These are phyloP conservation scores for Stegodyphus dumicola DNA, from an alignment of 1,140 invertebrate genomes.

Conservation along the genomic window DNA sequence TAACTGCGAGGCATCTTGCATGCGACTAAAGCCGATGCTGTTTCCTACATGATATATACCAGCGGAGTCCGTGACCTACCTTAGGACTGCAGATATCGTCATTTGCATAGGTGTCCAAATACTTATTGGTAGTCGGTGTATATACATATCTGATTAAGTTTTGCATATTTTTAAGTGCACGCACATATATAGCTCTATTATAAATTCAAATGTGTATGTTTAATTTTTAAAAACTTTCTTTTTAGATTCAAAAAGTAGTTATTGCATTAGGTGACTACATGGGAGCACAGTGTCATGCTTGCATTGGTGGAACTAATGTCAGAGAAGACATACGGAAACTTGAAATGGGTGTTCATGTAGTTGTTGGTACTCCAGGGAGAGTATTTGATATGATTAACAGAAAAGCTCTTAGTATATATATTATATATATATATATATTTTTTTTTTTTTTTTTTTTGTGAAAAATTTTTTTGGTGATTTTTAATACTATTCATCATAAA, in stretches of 20 bases:
- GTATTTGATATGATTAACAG: slow-evolving; percentile 98
- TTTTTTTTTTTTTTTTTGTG: background rate
- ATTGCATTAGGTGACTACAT: slow-evolving; percentile 96
- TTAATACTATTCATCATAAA: background rate
- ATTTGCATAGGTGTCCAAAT: no score
- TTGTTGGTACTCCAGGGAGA: slow-evolving; percentile 98
- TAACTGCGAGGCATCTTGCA: no score
- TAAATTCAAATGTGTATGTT: no score
- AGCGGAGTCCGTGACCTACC: no score
- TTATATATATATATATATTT: background rate
- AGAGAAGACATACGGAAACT: slow-evolving; percentile 94
- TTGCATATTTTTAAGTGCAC: no score
- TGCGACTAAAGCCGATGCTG: no score
- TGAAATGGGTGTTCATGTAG: slow-evolving; percentile 93
- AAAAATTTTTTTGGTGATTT: background rate
- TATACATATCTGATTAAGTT: no score
- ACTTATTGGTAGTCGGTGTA: no score
- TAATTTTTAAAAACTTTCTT: background rate
- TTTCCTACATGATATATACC: no score
- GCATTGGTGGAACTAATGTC: slow-evolving; percentile 99
- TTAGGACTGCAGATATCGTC: no score
- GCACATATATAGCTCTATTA: no score
- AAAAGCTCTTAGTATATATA: slow-evolving; percentile 79
- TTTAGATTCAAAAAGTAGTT: slow-evolving; percentile 90
- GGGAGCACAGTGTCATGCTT: slow-evolving; percentile 93